A percentile compares a stretch with the other conserved stretches of the same genome.
phyloP scores from a whole-genome alignment of 2,797 vertebrate genomes.

The Enteromius fasciolatus region DNA sequence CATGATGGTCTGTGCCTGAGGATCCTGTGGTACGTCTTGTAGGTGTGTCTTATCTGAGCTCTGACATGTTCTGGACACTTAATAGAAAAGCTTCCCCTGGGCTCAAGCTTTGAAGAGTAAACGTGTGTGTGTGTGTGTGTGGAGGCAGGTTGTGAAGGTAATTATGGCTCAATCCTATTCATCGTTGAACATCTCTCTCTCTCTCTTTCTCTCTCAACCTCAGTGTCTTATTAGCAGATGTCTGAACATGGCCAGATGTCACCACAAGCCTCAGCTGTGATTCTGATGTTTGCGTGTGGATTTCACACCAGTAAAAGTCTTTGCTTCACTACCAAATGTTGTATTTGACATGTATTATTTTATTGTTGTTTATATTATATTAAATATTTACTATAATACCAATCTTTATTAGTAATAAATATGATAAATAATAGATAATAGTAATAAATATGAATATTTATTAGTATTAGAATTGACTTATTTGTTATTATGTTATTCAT shows the following conservation, averaged over 20 bases:
- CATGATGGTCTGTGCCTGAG: neutral
- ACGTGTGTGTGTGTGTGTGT: slow-evolving; percentile 13
- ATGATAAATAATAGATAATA: too few species aligned
- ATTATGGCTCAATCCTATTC: slow-evolving; percentile 16
- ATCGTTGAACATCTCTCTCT: neutral
- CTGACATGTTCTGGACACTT: slow-evolving; percentile 87
- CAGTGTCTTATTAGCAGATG: slow-evolving; percentile 27
- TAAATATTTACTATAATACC: too few species aligned
- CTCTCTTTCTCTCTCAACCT: neutral
- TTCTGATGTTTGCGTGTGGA: neutral
- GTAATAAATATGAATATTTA: neutral
- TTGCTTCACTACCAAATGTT: too few species aligned
- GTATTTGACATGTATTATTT: neutral
- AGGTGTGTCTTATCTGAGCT: slow-evolving; percentile 85
- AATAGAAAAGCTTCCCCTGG: slow-evolving; percentile 79
- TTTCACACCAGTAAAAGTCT: neutral
- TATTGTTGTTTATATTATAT: neutral
- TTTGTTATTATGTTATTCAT: neutral
- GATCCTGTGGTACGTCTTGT: slow-evolving; percentile 65
- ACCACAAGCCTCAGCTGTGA: neutral
- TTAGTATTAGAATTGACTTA: neutral
- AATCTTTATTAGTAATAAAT: too few species aligned
- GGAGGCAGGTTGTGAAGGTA: slow-evolving; percentile 15
- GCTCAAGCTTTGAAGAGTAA: slow-evolving; percentile 32
- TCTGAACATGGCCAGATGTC: slow-evolving; percentile 10